phyloP scores from a whole-genome alignment of 2,888 invertebrate species.

The Caenorhabditis macrosperma region DNA sequence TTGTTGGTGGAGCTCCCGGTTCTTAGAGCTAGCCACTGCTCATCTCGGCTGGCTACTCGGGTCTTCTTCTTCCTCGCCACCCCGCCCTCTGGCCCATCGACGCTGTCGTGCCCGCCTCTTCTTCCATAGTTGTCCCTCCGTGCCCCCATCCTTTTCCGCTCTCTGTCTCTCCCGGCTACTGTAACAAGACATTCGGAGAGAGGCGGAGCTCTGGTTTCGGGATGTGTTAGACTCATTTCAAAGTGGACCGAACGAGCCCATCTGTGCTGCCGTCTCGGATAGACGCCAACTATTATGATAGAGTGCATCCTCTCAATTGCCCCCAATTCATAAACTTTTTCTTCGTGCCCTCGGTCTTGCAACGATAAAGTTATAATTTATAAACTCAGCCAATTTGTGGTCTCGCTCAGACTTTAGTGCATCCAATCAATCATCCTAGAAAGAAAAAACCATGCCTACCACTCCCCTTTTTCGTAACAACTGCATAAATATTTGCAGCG shows the following conservation, averaged over 20 bases:
- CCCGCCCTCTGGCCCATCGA: slow-evolving; percentile 17
- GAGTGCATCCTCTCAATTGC: slow-evolving; percentile 16
- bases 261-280: neutral
- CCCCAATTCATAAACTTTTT: slow-evolving; percentile 27
- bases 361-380: neutral
- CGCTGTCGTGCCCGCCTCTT: slow-evolving; percentile 30
- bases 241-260: neutral
- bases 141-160: slow-evolving; percentile 8
- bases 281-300: neutral
- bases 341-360: neutral
- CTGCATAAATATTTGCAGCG: slow-evolving; percentile 50
- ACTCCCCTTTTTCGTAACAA: slow-evolving; percentile 18
- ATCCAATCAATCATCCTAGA: slow-evolving; percentile 26
- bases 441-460: slow-evolving; percentile 23
- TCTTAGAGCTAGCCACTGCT: slow-evolving; percentile 35
- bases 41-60: slow-evolving; percentile 47
- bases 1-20: slow-evolving; percentile 22
- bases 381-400: neutral
- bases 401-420: too few relatives aligned
- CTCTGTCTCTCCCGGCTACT: slow-evolving; percentile 43
- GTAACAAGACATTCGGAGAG: slow-evolving; percentile 25
- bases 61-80: too few relatives aligned
- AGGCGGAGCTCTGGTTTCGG: slow-evolving; percentile 46
- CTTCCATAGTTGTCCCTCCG: slow-evolving; percentile 21
- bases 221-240: neutral